Base-by-base conservation (phyloP, 2,797 vertebrate species). In the Acipenser ruthenus region DNA sequence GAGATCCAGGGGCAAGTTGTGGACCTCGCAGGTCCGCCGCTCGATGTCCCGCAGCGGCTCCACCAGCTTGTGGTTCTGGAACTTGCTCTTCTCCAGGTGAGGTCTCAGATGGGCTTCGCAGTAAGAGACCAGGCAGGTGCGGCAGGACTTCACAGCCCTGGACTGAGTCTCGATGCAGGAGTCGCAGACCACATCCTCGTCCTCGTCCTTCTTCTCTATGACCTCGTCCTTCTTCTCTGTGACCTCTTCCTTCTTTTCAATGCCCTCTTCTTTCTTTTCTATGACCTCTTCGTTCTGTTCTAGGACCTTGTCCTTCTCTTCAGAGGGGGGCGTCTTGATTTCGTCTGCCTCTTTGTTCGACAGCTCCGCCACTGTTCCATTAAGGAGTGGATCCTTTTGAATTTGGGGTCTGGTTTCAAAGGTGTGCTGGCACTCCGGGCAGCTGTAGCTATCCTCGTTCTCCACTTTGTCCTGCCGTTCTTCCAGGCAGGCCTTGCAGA, bases 11-110 rank as follows among this genome's bases (percentile, higher is more conserved):
- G 73, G 72, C 13, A 69, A 67, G 7, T 50, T 65, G 63, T 87
- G 84, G 60, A 55, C 13, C 0, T 64, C 68, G 50, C 84, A 84
- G 56, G 64, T 77, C 4, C 66, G 73, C 62, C 79, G 65, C 60
- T 78, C 74, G 12, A 13, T 52, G 13, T 84, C 82, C 65, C 5
- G 50, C 67, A 6, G 6, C 6, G 5, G 63, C 6, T 55, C 52
- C 52, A 55, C 52, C 52, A 55, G 52, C 9, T n/a, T 50, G 0
- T 10, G 1, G 50, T 48, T 6, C 6, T 12, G 58, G 1, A 6
- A 48, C 37, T 52, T 58, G 8, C 55, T 49, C 11, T 49, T 13
- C 13, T n/a, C 47, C 65, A 8, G 18, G n/a, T 53, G 1, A 11
- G 18, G 55, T 8, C 65, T 4, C 10, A 6, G 53, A 50, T 6